Evolutionary conservation across 2,888 invertebrate species (phyloP).

Genomic region (Phragmatobia fuliginosa): DNA sequence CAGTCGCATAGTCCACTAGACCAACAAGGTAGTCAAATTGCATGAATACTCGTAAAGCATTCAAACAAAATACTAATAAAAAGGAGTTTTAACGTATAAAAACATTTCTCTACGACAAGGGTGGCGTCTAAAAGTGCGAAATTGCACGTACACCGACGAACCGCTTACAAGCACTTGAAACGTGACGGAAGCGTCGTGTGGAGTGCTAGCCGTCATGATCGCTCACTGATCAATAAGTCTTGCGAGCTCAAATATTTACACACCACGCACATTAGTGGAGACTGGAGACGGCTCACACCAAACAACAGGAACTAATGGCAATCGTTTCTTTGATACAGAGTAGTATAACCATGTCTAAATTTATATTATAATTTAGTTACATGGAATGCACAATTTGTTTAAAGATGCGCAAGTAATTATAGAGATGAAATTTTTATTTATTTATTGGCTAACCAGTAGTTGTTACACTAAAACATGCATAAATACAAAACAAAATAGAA

Average conservation of each 20-base stretch:
- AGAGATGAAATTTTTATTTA: too few species aligned
- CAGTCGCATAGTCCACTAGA: too few species aligned
- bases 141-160: constrained; percentile 58
- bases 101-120: constrained; percentile 28
- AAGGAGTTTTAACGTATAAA: not conserved
- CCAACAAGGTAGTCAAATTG: too few species aligned
- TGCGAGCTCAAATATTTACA: constrained; percentile 82
- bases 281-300: constrained; percentile 57
- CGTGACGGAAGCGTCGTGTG: constrained; percentile 76
- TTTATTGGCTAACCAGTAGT: too few species aligned
- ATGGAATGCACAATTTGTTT: too few species aligned
- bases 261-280: constrained; percentile 77
- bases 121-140: constrained; percentile 34
- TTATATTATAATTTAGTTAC: not conserved
- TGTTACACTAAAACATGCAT: too few species aligned
- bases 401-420: too few species aligned
- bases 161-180: constrained; percentile 77
- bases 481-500: too few species aligned
- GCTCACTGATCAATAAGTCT: constrained; percentile 81
- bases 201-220: constrained; percentile 74
- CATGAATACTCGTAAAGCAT: too few species aligned
- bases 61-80: not conserved
- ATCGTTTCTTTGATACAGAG: constrained; percentile 37
- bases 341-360: constrained; percentile 12
- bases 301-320: constrained; percentile 59